Base-by-base conservation (phyloP, 1,140 invertebrate genomes). In the Philaenus spumarius region DNA sequence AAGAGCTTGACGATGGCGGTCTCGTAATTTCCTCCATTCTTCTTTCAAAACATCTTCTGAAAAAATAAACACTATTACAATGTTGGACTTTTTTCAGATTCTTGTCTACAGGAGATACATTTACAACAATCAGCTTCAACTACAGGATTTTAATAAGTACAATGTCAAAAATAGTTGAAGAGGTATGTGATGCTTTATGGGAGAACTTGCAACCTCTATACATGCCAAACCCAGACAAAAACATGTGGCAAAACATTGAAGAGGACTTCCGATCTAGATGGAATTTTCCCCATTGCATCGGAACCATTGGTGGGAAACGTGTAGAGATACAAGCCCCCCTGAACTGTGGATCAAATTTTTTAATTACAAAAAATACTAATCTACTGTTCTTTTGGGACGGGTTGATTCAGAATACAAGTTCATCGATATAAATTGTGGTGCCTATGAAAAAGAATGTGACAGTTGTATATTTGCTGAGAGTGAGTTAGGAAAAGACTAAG, bases 311-410 rank as follows among this genome's bases (percentile, higher is more conserved):
- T n/a, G n/a, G n/a, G n/a, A n/a, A n/a, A n/a, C n/a, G n/a, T n/a
- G 48, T 79, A 23, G 48, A 65, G 1, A 73, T 39, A 3, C 37
- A 39, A 37, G 30, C 51, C 22, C 51, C 51, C 3, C 19, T 35
- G 20, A 54, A 54, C 75, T 37, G 54, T 68, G 62, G 61, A 51
- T 5, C 73, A 75, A 62, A 67, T 14, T 80, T 68, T 70, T 75
- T 46, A 80, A 79, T 62, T 78, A 79, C 58, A 80, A 79, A 56
- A 63, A 68, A 24, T 71, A 61, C 47, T 75, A 72, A 64, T 76
- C 73, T 53, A 71, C 77, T 47, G 73, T 80, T 30, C 62, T 80
- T 17, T 59, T 79, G 55, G 77, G 71, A 5, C 42, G 77, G 55
- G 71, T 72, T 20, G 75, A 79, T 66, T 69, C 67, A 14, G 58